These are phyloP conservation scores for Orthosia cruda DNA, from an alignment of 2,888 invertebrate genomes.

Conservation along the genomic window DNA sequence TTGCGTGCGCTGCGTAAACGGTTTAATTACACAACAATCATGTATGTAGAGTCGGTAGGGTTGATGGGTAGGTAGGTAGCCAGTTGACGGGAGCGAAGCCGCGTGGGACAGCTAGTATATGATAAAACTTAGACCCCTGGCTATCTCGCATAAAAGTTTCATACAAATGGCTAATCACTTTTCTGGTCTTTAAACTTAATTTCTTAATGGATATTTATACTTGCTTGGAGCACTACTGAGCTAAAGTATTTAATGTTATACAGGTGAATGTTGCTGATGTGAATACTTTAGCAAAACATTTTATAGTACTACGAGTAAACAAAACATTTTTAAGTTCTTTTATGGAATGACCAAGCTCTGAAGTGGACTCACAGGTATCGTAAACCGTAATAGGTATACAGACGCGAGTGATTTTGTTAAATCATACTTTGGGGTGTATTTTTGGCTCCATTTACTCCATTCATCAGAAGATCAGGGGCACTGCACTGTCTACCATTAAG, in stretches of 20 bases:
- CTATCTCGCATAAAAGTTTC: conserved; percentile 6
- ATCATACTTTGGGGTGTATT: not conserved
- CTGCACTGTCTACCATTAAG: not conserved
- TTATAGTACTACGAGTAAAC: not conserved
- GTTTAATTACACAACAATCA: too few relatives aligned
- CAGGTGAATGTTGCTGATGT: conserved; percentile 23
- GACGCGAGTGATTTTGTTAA: not conserved
- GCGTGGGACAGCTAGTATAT: too few relatives aligned
- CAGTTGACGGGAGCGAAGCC: too few relatives aligned
- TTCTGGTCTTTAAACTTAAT: conserved; percentile 23
- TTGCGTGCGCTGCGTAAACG: too few relatives aligned
- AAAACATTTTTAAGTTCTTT: conserved; percentile 1
- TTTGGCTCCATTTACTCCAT: not conserved
- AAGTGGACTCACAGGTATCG: not conserved
- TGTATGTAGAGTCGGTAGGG: too few relatives aligned
- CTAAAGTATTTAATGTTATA: conserved; percentile 12
- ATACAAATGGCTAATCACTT: conserved; percentile 23
- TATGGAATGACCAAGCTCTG: not conserved
- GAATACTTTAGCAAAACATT: not conserved
- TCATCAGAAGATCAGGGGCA: not conserved
- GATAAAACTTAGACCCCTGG: conserved; percentile 21
- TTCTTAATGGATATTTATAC: conserved; percentile 40
- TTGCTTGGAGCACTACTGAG: conserved; percentile 23
- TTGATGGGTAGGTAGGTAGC: too few relatives aligned
- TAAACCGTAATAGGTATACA: not conserved